Conservation (phyloP, 2,113 vertebrate species). For the Cnemophilus loriae region DNA sequence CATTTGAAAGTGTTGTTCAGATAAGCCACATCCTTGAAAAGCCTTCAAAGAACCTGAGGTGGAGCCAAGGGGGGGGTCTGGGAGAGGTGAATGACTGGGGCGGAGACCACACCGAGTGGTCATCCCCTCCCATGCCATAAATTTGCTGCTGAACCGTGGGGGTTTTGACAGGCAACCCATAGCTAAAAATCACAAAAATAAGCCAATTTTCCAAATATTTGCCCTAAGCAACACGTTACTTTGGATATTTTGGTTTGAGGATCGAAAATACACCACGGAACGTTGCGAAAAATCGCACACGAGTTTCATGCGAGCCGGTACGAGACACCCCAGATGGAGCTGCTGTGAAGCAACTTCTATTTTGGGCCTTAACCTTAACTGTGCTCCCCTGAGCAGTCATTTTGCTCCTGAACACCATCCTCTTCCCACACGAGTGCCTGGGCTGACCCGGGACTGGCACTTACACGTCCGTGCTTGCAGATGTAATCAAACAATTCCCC, state of each 20-base stretch:
- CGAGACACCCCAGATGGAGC: not conserved
- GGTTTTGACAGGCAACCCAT: not conserved
- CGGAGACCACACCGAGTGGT: not conserved
- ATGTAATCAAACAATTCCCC: slow-evolving; percentile 99
- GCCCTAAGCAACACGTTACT: not conserved
- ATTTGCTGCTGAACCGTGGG: not conserved
- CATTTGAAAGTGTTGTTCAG: not conserved
- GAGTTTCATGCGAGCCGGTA: not conserved
- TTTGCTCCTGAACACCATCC: not conserved
- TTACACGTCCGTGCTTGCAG: slow-evolving; percentile 97
- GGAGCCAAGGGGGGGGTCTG: not conserved
- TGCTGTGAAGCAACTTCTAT: slow-evolving; percentile 40
- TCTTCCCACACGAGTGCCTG: not conserved
- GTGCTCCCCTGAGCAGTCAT: not conserved
- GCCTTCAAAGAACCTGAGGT: not conserved
- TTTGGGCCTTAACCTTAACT: slow-evolving; percentile 46
- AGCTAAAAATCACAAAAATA: not conserved
- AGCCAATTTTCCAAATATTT: not conserved
- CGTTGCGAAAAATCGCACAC: not conserved
- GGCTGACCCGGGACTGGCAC: slow-evolving; percentile 31
- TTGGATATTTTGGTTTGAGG: not conserved
- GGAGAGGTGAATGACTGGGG: not conserved
- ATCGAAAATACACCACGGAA: not conserved
- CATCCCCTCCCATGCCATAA: not conserved
- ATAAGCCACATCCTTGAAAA: not conserved